phyloP scores from a whole-genome alignment of 2,113 vertebrate genomes.

The Pomatorhinus ruficollis region DNA sequence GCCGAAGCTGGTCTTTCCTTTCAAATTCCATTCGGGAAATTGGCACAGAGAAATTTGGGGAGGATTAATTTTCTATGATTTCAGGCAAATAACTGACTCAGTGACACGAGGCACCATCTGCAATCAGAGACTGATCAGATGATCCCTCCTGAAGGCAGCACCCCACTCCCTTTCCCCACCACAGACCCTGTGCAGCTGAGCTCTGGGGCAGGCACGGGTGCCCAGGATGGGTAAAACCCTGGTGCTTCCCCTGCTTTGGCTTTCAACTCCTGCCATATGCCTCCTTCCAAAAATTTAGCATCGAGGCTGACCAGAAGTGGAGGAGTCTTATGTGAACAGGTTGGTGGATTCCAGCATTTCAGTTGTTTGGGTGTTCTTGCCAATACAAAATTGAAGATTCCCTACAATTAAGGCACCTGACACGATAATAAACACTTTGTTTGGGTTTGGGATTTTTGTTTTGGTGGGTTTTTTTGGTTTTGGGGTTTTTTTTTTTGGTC shows the following conservation, averaged over 20 bases:
- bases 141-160: neutral
- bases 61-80: neutral
- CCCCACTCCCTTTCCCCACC: neutral
- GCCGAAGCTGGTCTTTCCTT: neutral
- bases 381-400: neutral
- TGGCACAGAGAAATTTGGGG: neutral
- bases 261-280: neutral
- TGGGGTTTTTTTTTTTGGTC: neutral
- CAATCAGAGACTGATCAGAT: fast-evolving
- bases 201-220: fast-evolving
- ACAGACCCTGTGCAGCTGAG: neutral
- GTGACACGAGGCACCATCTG: fast-evolving
- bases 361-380: neutral
- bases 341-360: neutral
- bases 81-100: neutral
- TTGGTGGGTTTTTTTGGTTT: neutral
- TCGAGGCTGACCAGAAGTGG: neutral
- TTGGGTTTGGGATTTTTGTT: neutral
- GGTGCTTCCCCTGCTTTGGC: neutral
- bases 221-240: neutral
- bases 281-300: neutral
- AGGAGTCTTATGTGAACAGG: neutral
- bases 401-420: neutral
- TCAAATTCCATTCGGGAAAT: neutral
- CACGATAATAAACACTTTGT: neutral